Percentiles rank a stretch among this genome's conserved stretches.
phyloP scores from a whole-genome alignment of 2,113 vertebrate genomes.

The Rhinoderma darwinii region DNA sequence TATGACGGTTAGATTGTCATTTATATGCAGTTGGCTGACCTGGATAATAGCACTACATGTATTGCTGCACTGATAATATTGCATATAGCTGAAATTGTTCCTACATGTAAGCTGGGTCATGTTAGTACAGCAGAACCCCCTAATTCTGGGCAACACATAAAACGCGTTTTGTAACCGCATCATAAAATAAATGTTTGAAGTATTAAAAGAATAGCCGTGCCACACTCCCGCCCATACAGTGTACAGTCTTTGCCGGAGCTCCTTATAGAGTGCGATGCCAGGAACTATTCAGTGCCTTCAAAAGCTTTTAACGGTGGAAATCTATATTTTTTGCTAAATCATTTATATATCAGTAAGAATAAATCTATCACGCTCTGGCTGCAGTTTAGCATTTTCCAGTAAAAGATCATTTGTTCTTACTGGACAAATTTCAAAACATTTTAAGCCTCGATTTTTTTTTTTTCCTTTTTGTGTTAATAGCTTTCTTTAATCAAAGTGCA shows the following conservation, averaged over 20 bases:
- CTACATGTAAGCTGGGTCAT: neutral
- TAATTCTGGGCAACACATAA: neutral
- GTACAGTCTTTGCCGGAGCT: neutral
- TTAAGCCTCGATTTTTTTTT: no score
- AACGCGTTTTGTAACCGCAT: no score
- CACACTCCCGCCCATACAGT: neutral
- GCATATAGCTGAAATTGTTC: neutral
- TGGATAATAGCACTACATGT: neutral
- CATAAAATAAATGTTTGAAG: neutral
- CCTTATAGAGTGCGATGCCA: neutral
- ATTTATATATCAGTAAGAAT: neutral
- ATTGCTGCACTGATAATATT: slow-evolving; percentile 13
- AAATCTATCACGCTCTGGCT: neutral
- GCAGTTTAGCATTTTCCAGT: neutral
- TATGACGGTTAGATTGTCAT: slow-evolving; percentile 45
- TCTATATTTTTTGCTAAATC: neutral
- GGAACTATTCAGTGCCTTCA: neutral
- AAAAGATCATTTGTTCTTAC: neutral
- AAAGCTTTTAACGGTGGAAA: neutral
- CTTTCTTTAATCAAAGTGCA: neutral
- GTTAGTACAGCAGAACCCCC: neutral
- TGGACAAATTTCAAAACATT: neutral
- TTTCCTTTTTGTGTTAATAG: neutral
- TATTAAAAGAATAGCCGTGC: neutral
- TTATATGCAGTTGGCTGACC: slow-evolving; percentile 36